Evolutionary conservation across 2,113 vertebrate genomes (phyloP), one percentile per base, ranked within the genome.

Genomic region (Pelecanus crispus): DNA sequence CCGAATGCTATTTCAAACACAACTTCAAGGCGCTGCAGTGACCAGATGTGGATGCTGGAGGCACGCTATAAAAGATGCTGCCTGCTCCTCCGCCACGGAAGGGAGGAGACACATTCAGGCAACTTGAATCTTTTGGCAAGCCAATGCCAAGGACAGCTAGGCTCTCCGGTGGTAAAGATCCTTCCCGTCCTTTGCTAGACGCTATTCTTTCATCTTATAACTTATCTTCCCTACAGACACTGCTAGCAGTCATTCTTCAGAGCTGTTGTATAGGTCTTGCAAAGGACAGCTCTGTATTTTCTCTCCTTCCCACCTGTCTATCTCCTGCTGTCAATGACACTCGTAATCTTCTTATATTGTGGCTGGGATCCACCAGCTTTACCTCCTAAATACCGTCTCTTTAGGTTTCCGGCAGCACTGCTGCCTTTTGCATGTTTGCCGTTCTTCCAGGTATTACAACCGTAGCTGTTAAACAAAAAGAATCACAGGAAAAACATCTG

Each of bases 301-400:
- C 45, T 34, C 47, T 84, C 59, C 73, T 59, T 85, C 62, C 74
- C 75, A 38, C 29, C 58, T 1, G 0, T 45, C 28, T 22, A 42
- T 47, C 81, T 91, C 79, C 61, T 53, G 88, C 81, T 86, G 73
- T 75, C 32, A 14, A 24, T 77, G 77, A 88, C 86, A 93, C 65
- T 58, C 38, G 20, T 88, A 92, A 96, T 93, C 90, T 89, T 81
- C 94, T 91, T 92, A 96, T 4, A 8, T 29, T 65, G 56, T 44
- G 40, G 56, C 82, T 63, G 58, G 63, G 67, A 74, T 61, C 52
- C 73, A 75, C 65, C 81, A 71, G 72, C 45, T 87, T 90, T 93
- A 91, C 66, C 82, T 81, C 20, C 31, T 62, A 89, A 96, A 91
- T 22, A 66, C 70, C 9, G 15, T 21, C 62, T 63, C 73, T 36